A percentile compares a stretch with the other conserved stretches of the same genome.
Evolutionary conservation across 2,113 vertebrate genomes (phyloP).

Genomic region (Sinosuthora webbiana): DNA sequence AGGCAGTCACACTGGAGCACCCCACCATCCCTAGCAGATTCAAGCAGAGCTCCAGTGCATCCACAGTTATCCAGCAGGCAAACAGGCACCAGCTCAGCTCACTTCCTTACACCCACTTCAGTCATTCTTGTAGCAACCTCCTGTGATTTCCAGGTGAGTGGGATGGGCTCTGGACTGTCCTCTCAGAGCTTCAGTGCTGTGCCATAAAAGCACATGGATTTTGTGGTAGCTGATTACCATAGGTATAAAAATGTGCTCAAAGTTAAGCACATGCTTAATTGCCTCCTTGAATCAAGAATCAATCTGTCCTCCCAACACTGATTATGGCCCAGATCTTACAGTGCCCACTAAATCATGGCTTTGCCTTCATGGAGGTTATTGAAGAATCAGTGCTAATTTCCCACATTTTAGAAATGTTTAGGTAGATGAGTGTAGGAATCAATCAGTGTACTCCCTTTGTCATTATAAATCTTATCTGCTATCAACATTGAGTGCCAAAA

Average conservation of each 20-base stretch:
- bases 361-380: not conserved
- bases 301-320: not conserved
- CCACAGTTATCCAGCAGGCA: accelerated
- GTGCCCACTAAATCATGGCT: not conserved
- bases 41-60: not conserved
- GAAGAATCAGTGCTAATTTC: conserved; percentile 13
- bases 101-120: not conserved
- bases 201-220: not conserved
- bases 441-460: not conserved
- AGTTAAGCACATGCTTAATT: not conserved
- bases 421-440: not conserved
- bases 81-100: not conserved
- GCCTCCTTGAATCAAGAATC: not conserved
- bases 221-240: not conserved
- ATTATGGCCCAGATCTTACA: not conserved
- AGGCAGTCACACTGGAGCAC: not conserved
- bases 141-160: not conserved
- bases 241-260: not conserved
- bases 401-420: conserved; percentile 25
- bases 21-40: not conserved
- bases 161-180: not conserved
- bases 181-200: not conserved
- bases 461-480: conserved; percentile 14
- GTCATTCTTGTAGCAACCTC: not conserved
- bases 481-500: conserved; percentile 5